Conservation (phyloP, 2,888 invertebrate species). For the Hydropsyche betteni region DNA sequence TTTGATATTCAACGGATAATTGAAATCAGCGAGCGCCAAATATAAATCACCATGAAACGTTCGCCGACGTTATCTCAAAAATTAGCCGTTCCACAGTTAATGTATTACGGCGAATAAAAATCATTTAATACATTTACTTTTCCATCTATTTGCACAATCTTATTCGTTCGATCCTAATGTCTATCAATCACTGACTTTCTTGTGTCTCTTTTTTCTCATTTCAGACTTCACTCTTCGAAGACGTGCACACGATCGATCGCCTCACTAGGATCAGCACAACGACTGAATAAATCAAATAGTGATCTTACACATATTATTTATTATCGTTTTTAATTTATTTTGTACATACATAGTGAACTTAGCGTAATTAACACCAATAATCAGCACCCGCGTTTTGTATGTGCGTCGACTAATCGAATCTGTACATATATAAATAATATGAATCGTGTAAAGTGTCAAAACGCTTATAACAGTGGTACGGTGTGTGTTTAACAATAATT, state of each 20-base stretch:
- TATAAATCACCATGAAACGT: no score
- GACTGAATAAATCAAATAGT: slow-evolving; percentile 23
- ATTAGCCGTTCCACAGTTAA: no score
- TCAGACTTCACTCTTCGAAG: slow-evolving; percentile 9
- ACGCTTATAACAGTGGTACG: slow-evolving; percentile 1
- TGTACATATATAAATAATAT: slow-evolving; percentile 1
- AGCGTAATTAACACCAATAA: neutral
- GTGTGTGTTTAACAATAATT: slow-evolving; percentile 14
- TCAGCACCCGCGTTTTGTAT: neutral
- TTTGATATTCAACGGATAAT: no score
- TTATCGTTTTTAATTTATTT: slow-evolving; percentile 1
- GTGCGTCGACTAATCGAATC: neutral
- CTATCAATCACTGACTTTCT: slow-evolving; percentile 27
- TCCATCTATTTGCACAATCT: no score
- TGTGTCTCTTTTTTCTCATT: slow-evolving; percentile 6
- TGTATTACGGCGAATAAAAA: no score
- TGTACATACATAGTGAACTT: slow-evolving; percentile 9
- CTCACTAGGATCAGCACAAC: slow-evolving; percentile 7
- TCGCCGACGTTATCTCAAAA: no score
- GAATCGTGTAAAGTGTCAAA: slow-evolving; percentile 10
- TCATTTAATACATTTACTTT: no score
- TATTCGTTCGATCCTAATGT: slow-evolving; percentile 13
- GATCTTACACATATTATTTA: slow-evolving; percentile 10
- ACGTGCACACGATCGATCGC: slow-evolving; percentile 4
- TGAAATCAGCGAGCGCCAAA: no score